Percentiles rank a stretch among this genome's conserved stretches.
These are phyloP conservation scores for Cantharis lateralis DNA, from an alignment of 2,888 invertebrate species.

Conservation along the genomic window DNA sequence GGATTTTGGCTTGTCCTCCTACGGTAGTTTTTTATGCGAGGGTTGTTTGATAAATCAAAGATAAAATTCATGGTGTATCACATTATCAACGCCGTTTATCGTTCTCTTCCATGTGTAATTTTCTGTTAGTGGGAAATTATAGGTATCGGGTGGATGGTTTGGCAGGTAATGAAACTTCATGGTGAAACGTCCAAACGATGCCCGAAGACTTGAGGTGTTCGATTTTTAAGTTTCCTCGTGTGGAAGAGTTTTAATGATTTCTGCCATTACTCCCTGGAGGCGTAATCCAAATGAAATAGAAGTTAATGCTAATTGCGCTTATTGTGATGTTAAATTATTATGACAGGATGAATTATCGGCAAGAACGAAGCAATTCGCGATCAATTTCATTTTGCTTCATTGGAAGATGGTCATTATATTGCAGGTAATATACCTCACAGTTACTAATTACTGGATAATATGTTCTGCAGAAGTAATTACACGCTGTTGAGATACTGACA, in stretches of 20 bases:
- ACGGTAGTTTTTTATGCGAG: slow-evolving; percentile 5
- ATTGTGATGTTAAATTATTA: slow-evolving; percentile 23
- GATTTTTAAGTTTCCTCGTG: background rate
- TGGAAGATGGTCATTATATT: slow-evolving; percentile 1
- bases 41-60: slow-evolving; percentile 18
- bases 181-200: background rate
- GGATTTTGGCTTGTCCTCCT: background rate
- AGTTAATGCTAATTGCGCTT: slow-evolving; percentile 16
- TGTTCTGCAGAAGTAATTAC: slow-evolving; percentile 16
- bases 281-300: background rate
- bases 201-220: background rate
- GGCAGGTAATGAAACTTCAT: background rate
- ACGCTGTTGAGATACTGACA: slow-evolving; percentile 4
- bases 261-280: background rate
- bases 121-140: slow-evolving; percentile 6
- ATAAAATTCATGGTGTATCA: slow-evolving; percentile 21
- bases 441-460: slow-evolving; percentile 2
- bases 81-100: slow-evolving; percentile 24
- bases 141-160: background rate
- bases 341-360: slow-evolving; percentile 12
- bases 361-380: background rate
- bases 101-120: slow-evolving; percentile 2
- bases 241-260: background rate
- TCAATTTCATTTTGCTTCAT: background rate
- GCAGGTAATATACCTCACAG: slow-evolving; percentile 1